These are phyloP conservation scores for Nerophis lumbriciformis DNA, from an alignment of 2,113 vertebrate genomes.

Conservation along the genomic window DNA sequence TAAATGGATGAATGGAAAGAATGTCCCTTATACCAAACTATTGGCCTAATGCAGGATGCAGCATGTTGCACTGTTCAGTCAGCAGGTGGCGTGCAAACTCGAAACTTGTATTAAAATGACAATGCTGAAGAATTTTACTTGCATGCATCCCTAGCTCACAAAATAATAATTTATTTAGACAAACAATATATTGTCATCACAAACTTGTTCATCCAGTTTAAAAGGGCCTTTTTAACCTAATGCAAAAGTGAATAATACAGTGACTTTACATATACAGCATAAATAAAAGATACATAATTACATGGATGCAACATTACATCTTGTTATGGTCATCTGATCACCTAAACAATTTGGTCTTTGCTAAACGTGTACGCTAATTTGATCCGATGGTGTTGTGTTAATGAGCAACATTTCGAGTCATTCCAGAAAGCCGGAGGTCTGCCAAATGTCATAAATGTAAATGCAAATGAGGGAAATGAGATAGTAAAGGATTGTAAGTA, in stretches of 20 bases:
- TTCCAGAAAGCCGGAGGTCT: neutral
- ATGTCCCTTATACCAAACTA: too few relatives aligned
- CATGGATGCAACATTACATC: neutral
- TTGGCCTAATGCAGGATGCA: too few relatives aligned
- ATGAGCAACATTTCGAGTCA: slow-evolving; percentile 14
- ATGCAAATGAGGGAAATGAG: slow-evolving; percentile 15
- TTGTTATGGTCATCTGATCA: slow-evolving; percentile 3
- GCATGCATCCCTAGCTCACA: slow-evolving; percentile 6
- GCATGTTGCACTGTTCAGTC: slow-evolving; percentile 15
- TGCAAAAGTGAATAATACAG: neutral
- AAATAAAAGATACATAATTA: slow-evolving; percentile 5
- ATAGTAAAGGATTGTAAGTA: slow-evolving; percentile 4
- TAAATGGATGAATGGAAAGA: too few relatives aligned
- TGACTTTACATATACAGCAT: neutral
- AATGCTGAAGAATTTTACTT: neutral
- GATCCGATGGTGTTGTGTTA: neutral
- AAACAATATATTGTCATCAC: neutral
- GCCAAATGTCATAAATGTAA: slow-evolving; percentile 20
- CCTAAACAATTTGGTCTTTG: neutral
- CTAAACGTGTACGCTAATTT: slow-evolving; percentile 4
- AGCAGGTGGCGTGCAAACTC: slow-evolving; percentile 40
- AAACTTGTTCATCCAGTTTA: neutral
- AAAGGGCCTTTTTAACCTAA: neutral
- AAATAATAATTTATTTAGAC: slow-evolving; percentile 20
- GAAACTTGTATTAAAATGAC: slow-evolving; percentile 5